Percentiles rank a stretch among this genome's conserved stretches.
Conservation (phyloP, 2,797 vertebrate genomes). For the Hypotaenidia philippensis region DNA sequence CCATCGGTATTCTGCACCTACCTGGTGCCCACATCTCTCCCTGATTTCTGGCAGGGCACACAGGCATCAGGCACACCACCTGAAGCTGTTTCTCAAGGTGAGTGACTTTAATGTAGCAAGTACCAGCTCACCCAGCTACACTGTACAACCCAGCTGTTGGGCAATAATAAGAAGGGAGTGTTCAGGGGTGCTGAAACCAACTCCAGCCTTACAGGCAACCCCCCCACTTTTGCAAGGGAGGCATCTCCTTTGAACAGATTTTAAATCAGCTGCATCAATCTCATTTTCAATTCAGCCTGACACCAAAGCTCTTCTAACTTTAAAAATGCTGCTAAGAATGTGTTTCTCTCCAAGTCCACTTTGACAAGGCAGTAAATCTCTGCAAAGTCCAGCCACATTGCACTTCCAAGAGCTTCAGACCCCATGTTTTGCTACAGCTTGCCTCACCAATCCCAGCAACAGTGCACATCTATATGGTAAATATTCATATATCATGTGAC, state of each 20-base stretch:
- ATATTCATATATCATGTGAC: background rate
- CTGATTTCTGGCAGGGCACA: background rate
- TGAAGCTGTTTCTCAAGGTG: background rate
- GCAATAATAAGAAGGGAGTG: rapidly evolving
- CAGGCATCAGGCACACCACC: rapidly evolving
- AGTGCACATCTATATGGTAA: background rate
- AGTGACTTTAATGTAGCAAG: rapidly evolving
- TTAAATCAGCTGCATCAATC: background rate
- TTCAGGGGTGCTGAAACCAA: background rate
- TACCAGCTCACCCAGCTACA: background rate
- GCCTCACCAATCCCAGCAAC: background rate
- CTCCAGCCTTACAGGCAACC: background rate
- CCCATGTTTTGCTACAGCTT: background rate
- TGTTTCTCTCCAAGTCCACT: background rate
- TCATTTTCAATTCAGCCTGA: background rate
- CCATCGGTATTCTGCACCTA: background rate
- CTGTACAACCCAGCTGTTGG: background rate
- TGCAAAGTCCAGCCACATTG: background rate
- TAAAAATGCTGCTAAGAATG: background rate
- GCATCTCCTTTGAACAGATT: background rate
- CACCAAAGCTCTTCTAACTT: background rate
- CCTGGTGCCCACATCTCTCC: background rate
- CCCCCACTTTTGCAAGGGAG: background rate
- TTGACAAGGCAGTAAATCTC: background rate
- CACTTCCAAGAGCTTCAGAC: background rate